A percentile compares a stretch with the other conserved stretches of the same genome.
phyloP scores from a whole-genome alignment of 2,113 vertebrate species.

The Noturus placidus region DNA sequence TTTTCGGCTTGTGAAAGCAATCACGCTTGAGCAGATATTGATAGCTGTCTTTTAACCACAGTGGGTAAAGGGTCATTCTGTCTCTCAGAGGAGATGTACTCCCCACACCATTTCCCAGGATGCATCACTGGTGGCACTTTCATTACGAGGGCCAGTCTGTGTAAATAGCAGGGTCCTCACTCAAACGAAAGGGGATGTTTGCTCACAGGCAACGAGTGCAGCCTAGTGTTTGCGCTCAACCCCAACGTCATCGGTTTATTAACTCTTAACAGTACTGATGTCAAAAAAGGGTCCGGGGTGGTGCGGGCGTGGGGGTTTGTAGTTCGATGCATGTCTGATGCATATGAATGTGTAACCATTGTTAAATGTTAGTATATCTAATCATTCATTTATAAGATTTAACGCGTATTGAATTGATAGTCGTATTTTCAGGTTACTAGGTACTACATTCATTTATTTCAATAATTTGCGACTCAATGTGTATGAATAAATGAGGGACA shows the following conservation, averaged over 20 bases:
- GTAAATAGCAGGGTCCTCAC: constrained; percentile 75
- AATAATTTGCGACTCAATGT: neutral
- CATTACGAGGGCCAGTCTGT: constrained; percentile 65
- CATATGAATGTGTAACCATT: neutral
- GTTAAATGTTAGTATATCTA: neutral
- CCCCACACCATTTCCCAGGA: constrained; percentile 8
- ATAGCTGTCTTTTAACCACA: constrained; percentile 5
- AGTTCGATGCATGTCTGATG: neutral
- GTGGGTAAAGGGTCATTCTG: neutral
- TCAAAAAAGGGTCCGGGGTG: neutral
- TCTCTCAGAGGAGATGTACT: constrained; percentile 18
- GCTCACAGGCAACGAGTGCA: constrained; percentile 63
- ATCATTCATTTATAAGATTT: too few species aligned
- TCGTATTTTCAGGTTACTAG: neutral
- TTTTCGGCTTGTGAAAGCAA: constrained; percentile 13
- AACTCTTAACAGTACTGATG: constrained; percentile 52
- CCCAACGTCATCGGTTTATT: constrained; percentile 47
- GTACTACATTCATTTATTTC: neutral
- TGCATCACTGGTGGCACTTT: constrained; percentile 54
- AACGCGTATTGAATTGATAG: too few species aligned
- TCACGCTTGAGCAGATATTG: constrained; percentile 8
- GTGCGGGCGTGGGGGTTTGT: too few species aligned
- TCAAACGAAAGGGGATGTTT: constrained; percentile 72
- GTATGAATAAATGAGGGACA: neutral
- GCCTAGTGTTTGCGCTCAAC: constrained; percentile 62